Evolutionary conservation across 2,797 vertebrate genomes (phyloP).

Genomic region (Knipowitschia caucasica): DNA sequence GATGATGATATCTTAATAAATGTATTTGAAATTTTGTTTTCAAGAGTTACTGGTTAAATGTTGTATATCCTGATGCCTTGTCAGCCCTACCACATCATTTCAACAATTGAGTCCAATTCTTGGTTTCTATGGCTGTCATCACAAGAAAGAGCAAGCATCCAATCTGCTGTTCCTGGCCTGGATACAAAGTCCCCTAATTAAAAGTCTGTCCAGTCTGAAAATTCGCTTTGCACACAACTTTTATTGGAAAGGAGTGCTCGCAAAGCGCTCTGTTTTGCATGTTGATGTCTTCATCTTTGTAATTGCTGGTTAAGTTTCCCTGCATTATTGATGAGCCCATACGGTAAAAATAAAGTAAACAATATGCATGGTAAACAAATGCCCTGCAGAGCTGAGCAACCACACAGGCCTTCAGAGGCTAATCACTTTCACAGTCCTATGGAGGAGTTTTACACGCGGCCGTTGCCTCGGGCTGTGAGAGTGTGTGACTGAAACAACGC

Average conservation of each 20-base stretch:
- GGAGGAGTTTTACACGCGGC: conserved; percentile 47
- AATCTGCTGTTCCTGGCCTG: conserved; percentile 64
- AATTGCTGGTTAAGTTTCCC: conserved; percentile 59
- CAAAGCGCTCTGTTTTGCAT: conserved; percentile 56
- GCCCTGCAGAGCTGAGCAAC: conserved; percentile 47
- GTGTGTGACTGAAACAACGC: conserved; percentile 45
- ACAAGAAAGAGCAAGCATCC: conserved; percentile 59
- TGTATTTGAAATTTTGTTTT: conserved; percentile 13
- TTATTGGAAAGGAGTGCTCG: conserved; percentile 53
- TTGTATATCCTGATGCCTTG: conserved; percentile 30
- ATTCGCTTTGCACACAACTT: conserved; percentile 50
- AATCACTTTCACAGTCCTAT: conserved; percentile 51
- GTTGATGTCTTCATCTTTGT: conserved; percentile 73
- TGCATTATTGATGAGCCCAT: conserved; percentile 68
- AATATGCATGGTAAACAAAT: conserved; percentile 67
- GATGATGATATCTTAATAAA: not conserved
- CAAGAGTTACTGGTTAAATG: conserved; percentile 25
- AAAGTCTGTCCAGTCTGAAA: conserved; percentile 67
- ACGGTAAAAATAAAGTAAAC: conserved; percentile 62
- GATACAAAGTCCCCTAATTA: conserved; percentile 71
- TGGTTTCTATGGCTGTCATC: conserved; percentile 56
- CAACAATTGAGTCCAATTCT: conserved; percentile 45
- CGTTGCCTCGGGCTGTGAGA: conserved; percentile 51
- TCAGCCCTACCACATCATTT: conserved; percentile 45
- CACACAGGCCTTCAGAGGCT: conserved; percentile 43